A percentile compares a stretch with the other conserved stretches of the same genome.
These are phyloP conservation scores for Colius striatus DNA, from an alignment of 2,113 vertebrate species.

Conservation along the genomic window DNA sequence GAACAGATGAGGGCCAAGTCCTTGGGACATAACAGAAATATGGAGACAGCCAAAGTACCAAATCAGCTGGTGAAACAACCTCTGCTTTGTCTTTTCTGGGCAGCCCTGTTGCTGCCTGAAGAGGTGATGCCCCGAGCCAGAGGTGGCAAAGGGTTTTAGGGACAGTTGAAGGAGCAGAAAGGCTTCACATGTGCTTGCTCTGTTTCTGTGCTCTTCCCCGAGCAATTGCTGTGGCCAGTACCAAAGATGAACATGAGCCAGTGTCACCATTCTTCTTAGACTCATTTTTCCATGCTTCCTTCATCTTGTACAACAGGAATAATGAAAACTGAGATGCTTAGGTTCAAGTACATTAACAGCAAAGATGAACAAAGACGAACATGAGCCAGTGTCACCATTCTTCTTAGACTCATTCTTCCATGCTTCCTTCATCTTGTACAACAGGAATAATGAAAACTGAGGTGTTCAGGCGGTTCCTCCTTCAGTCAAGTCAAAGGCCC, in stretches of 20 bases:
- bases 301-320: not conserved
- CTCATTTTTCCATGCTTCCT: not conserved
- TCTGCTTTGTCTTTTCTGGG: not conserved
- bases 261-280: not conserved
- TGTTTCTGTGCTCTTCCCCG: not conserved
- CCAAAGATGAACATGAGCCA: not conserved
- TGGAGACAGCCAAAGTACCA: not conserved
- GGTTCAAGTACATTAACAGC: no score
- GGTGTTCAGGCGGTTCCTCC: not conserved
- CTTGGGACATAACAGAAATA: fast-evolving
- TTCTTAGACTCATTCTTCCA: not conserved
- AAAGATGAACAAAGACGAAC: no score
- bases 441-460: not conserved
- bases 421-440: not conserved
- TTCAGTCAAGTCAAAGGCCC: not conserved
- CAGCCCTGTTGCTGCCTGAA: not conserved
- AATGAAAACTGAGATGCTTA: not conserved
- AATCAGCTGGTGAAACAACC: not conserved
- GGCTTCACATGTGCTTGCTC: not conserved
- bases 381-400: not conserved
- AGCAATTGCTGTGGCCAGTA: not conserved
- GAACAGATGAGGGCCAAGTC: not conserved
- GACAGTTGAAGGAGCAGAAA: not conserved
- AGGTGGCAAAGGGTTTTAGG: fast-evolving
- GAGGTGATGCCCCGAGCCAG: not conserved